Percentiles rank a stretch among this genome's conserved stretches.
Conservation (phyloP, 2,888 invertebrate genomes). For the Caenorhabditis imperialis region DNA sequence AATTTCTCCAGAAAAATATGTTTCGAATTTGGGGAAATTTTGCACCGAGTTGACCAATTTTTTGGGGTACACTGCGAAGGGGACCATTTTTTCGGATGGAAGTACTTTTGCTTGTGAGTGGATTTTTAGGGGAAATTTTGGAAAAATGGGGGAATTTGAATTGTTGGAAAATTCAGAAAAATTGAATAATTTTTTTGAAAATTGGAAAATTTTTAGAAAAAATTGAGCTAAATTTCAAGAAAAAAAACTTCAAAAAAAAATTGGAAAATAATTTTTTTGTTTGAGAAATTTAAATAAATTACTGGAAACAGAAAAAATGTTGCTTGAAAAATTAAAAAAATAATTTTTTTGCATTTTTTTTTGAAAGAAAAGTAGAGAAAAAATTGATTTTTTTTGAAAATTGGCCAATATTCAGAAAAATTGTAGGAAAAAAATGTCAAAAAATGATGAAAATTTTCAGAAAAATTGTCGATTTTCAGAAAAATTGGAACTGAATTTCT, state of each 20-base stretch:
- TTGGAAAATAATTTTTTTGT: too few relatives aligned
- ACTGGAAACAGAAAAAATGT: too few relatives aligned
- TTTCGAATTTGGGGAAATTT: conserved; percentile 6
- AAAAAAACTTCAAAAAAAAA: too few relatives aligned
- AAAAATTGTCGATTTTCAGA: background rate
- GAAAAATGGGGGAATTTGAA: background rate
- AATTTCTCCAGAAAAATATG: background rate
- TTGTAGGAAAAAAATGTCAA: background rate
- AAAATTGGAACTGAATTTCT: background rate
- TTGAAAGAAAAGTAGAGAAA: background rate
- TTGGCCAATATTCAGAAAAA: background rate
- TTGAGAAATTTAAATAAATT: too few relatives aligned
- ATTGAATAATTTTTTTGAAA: background rate
- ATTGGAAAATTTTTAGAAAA: too few relatives aligned
- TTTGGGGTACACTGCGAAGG: background rate
- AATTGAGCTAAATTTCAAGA: too few relatives aligned
- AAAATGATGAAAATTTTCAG: background rate
- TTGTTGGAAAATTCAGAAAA: background rate
- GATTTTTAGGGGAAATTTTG: too few relatives aligned
- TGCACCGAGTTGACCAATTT: conserved; percentile 1
- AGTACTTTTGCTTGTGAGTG: background rate
- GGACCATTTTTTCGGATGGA: conserved; percentile 1
- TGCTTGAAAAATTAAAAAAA: background rate
- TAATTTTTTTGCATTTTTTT: background rate
- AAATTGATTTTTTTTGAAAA: background rate